These are phyloP conservation scores for Gobiocypris rarus DNA, from an alignment of 2,113 vertebrate genomes.

Conservation along the genomic window DNA sequence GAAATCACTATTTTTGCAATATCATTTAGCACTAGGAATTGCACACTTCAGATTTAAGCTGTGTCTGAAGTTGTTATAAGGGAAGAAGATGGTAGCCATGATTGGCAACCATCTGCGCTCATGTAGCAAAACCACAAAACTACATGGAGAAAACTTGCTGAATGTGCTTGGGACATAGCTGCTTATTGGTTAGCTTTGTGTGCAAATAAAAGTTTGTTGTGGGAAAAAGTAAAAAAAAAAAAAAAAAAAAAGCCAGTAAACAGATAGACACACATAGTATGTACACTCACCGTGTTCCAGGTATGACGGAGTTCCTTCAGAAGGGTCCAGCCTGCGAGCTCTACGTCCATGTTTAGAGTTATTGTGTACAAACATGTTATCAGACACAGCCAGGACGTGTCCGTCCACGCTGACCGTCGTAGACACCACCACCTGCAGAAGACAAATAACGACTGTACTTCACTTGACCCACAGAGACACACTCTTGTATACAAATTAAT, in stretches of 20 bases:
- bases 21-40: neutral
- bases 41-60: neutral
- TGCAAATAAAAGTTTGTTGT: conserved; percentile 31
- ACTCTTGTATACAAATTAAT: conserved; percentile 2
- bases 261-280: neutral
- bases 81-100: neutral
- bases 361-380: conserved; percentile 93
- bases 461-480: neutral
- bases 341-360: conserved; percentile 90
- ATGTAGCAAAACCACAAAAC: neutral
- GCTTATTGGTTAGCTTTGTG: conserved; percentile 43
- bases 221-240: no score
- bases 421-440: conserved; percentile 85
- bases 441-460: neutral
- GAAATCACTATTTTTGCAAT: neutral
- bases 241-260: no score
- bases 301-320: conserved; percentile 91
- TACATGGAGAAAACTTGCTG: conserved; percentile 41
- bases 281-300: conserved; percentile 90
- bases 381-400: conserved; percentile 89
- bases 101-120: conserved; percentile 22
- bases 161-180: neutral
- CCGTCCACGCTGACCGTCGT: conserved; percentile 91
- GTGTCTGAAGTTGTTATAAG: neutral
- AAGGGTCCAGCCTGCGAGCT: conserved; percentile 90